Percentiles rank a stretch among this genome's conserved stretches.
Evolutionary conservation across 2,888 invertebrate genomes (phyloP).

Genomic region (Dryobotodes eremita): DNA sequence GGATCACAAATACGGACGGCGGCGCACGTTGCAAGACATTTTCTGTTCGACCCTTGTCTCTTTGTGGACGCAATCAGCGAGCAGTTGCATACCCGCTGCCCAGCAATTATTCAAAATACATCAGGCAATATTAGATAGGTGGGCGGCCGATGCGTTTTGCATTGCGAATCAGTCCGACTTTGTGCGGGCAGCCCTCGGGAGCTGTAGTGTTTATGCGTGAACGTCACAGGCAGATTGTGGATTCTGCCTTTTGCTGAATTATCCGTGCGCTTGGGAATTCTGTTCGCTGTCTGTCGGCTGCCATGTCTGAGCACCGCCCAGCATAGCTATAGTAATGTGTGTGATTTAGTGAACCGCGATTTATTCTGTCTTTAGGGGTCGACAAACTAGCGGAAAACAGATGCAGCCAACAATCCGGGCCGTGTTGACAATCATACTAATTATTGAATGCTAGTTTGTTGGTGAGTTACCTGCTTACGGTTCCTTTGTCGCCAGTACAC

Average conservation of each 20-base stretch:
- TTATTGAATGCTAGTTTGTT: conserved; percentile 20
- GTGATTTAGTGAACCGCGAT: conserved; percentile 54
- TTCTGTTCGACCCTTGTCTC: conserved; percentile 81
- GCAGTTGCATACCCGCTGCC: conserved; percentile 72
- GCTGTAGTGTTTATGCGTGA: conserved; percentile 81
- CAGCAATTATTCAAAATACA: conserved; percentile 90
- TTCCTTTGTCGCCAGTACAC: not conserved
- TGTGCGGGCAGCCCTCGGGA: conserved; percentile 83
- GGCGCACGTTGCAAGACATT: conserved; percentile 83
- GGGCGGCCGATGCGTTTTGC: conserved; percentile 88
- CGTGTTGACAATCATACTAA: conserved; percentile 12
- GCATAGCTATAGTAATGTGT: conserved; percentile 48
- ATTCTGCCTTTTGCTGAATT: conserved; percentile 84
- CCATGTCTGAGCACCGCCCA: conserved; percentile 50
- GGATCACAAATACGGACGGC: conserved; percentile 32
- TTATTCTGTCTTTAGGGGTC: conserved; percentile 62
- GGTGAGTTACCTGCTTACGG: not conserved
- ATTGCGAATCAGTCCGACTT: conserved; percentile 89
- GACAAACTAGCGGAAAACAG: conserved; percentile 29
- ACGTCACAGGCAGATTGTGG: conserved; percentile 83
- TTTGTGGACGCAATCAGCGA: conserved; percentile 86
- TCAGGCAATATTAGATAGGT: conserved; percentile 90
- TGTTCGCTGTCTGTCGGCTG: conserved; percentile 72
- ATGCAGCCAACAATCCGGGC: not conserved
- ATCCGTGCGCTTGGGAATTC: conserved; percentile 79